Percentiles rank a stretch among this genome's conserved stretches.
These are phyloP conservation scores for Fragum sueziense DNA, from an alignment of 2,888 invertebrate species.

Conservation along the genomic window DNA sequence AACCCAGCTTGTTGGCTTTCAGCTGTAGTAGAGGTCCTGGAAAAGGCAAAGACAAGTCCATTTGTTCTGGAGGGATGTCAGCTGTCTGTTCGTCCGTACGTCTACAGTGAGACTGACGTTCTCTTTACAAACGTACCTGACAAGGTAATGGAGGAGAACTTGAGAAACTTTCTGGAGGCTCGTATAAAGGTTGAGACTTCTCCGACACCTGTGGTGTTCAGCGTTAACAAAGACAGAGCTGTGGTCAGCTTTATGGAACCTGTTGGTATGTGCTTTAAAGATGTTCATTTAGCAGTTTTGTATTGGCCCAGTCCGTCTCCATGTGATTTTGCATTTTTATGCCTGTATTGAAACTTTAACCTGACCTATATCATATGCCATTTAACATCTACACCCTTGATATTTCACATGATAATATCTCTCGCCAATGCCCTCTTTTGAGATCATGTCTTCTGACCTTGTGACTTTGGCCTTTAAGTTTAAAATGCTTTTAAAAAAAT, in stretches of 20 bases:
- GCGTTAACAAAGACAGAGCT: slow-evolving; percentile 18
- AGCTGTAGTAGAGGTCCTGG: slow-evolving; percentile 21
- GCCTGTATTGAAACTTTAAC: no score
- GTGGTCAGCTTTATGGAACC: neutral
- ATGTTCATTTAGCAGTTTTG: no score
- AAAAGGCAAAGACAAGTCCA: neutral
- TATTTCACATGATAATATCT: no score
- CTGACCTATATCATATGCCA: no score
- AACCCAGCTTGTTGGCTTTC: no score
- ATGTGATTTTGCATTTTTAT: no score
- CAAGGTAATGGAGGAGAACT: slow-evolving; percentile 20
- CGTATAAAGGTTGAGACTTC: neutral
- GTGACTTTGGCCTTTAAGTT: no score
- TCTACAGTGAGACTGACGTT: slow-evolving; percentile 40
- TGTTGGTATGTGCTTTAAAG: slow-evolving; percentile 18
- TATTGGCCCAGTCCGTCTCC: no score
- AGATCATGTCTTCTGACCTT: no score
- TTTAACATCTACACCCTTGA: no score
- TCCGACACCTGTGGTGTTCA: neutral
- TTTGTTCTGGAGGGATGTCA: slow-evolving; percentile 11
- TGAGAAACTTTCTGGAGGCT: slow-evolving; percentile 36
- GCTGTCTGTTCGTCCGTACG: slow-evolving; percentile 23
- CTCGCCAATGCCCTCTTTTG: no score
- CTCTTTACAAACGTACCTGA: slow-evolving; percentile 34
- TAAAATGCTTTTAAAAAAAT: no score